phyloP scores from a whole-genome alignment of 2,888 invertebrate species.

The Apodemia zela region DNA sequence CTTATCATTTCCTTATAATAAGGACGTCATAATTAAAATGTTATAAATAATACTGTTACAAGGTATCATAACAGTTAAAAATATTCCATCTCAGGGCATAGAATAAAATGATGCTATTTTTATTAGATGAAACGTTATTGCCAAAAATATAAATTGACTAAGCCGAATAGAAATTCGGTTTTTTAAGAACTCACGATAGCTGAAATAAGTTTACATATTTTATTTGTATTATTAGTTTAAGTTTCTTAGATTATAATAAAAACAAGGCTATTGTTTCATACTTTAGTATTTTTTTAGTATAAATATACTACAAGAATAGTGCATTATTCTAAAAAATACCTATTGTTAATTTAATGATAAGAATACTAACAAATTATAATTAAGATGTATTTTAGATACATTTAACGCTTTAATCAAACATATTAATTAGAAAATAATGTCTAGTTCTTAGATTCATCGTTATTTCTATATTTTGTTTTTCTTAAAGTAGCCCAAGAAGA shows the following conservation, averaged over 20 bases:
- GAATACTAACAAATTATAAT: neutral
- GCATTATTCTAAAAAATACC: neutral
- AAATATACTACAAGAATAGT: neutral
- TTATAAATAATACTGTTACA: no score
- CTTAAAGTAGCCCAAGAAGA: neutral
- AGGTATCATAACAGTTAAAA: no score
- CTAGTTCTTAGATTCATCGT: no score
- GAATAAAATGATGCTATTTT: no score
- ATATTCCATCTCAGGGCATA: no score
- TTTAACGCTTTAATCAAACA: constrained; percentile 1
- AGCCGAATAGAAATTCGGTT: neutral
- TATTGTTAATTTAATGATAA: neutral
- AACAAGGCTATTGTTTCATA: constrained; percentile 4
- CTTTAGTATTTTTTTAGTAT: neutral
- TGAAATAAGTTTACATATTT: neutral
- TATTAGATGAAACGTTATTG: neutral
- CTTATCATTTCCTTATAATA: no score
- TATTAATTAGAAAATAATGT: no score
- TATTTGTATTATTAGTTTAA: neutral
- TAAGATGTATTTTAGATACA: neutral
- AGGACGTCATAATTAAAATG: no score
- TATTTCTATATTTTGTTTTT: neutral
- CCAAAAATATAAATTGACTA: neutral
- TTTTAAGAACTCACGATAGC: neutral
- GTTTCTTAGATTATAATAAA: neutral